Evolutionary conservation across 23 tunicate genomes (phyloP), one percentile per base, ranked within the genome.

Genomic region (Pegea sp.): DNA sequence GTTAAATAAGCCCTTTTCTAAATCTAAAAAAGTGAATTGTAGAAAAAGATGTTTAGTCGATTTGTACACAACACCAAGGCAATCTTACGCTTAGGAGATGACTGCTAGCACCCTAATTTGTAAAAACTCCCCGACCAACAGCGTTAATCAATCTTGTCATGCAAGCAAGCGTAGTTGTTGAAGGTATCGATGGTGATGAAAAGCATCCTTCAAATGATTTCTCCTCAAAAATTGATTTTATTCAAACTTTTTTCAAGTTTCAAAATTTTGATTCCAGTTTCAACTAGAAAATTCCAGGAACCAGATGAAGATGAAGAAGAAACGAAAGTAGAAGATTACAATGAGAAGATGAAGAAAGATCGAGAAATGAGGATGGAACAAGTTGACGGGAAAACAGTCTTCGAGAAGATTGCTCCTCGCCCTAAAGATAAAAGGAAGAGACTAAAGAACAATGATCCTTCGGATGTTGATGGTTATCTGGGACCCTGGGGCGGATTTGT

Each of bases 401-500:
- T 73, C 52, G 95, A 84, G 58, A 84, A 84, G 51, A 62, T 68
- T 4, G 44, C 63, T 31, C 34, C 38, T 18, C 55, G 95, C 18
- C 76, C 81, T 3, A 53, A 66, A 26, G 95, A 84, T 58, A 84
- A 68, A 58, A 4, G 95, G 42, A 84, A 84, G 57, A 26, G 95
- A 16, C 16, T 65, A 54, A 64, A 66, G 56, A 57, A 87, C 33
- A 69, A 89, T 62, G 70, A 89, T 51, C 79, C 98, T 0, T 76
- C 62, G 24, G 98, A 89, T 62, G 57, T 89, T 29, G 98, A 89
- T 27, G 90, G 90, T 1, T 89, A 67, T 51, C 34, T 65, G 18
- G 98, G 98, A 1, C 90, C 90, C 0, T 77, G 90, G 90, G 90
- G 80, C 24, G 79, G 89, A 33, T 89, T 61, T 48, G 84, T 84